Evolutionary conservation across 2,797 vertebrate species (phyloP), one percentile per base, ranked within the genome.

Genomic region (Eurystomus glaucurus): DNA sequence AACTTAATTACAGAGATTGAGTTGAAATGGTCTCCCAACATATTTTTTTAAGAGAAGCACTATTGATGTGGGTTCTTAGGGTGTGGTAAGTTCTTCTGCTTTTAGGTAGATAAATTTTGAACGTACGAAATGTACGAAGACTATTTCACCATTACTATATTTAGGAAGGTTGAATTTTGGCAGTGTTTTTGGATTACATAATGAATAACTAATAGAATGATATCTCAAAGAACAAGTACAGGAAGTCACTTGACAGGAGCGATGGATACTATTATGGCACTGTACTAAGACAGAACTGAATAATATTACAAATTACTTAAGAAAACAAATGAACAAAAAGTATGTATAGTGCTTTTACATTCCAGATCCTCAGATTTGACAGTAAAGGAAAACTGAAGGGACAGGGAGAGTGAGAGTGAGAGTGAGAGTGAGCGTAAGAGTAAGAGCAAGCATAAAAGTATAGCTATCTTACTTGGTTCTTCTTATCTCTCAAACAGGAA

Each of bases 41-140:
- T 5, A 21, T 5, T 39, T 92, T 66, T 75, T 85, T 33, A 41
- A 70, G 23, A 46, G 19, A 70, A 61, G 57, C 10, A 60, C 6
- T 51, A 26, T 1, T 7, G 19, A 31, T 55, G n/a, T 2, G 1
- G 9, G 4, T 8, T 43, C 79, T 60, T 33, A n/a, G 26, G 7
- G 28, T 48, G 28, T 81, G 33, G 10, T 29, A 51, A 71, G 1
- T 45, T 57, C 10, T 50, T 45, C 33, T 87, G 14, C 28, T 81
- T 41, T 69, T 64, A 82, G 55, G 45, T 35, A 72, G 21, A 45
- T 12, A 39, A 7, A 46, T 33, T 85, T 55, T 60, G 23, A 55
- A n/a, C 2, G 1, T 31, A n/a, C 61, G 14, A 23, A 21, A 52
- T 77, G 19, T 4, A 71, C n/a, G 58, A 75, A 35, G 13, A 52